Conservation (phyloP, 2,888 invertebrate species). For the Phortica magna region DNA sequence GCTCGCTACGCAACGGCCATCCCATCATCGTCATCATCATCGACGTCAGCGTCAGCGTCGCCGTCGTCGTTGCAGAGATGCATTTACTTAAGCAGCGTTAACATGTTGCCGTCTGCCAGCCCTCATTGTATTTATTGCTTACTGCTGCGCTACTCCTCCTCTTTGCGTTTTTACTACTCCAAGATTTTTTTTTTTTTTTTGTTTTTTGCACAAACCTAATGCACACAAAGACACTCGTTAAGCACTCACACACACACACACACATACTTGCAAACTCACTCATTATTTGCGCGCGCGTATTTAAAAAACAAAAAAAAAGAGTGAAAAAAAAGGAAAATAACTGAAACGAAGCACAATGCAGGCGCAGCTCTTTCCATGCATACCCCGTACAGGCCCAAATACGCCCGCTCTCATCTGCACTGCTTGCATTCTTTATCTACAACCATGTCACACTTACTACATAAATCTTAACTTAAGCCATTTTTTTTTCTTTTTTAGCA, state of each 20-base stretch:
- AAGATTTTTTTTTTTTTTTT: background rate
- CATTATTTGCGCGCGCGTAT: conserved; percentile 12
- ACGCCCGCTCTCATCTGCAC: no score
- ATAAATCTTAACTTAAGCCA: no score
- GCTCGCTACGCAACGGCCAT: background rate
- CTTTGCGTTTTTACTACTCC: conserved; percentile 8
- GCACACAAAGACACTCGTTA: conserved; percentile 4
- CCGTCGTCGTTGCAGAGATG: conserved; percentile 39
- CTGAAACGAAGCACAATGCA: background rate
- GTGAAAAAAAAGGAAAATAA: background rate
- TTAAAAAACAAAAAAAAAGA: background rate
- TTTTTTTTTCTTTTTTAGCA: background rate
- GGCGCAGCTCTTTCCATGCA: background rate
- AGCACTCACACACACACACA: conserved; percentile 12
- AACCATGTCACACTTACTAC: no score
- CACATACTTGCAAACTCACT: background rate
- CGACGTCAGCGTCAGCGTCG: background rate
- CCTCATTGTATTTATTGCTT: conserved; percentile 21
- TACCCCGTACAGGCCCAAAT: background rate
- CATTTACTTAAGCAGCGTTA: conserved; percentile 52
- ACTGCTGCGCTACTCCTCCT: background rate
- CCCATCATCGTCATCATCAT: background rate
- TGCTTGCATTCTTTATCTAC: no score
- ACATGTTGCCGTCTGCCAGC: conserved; percentile 31
- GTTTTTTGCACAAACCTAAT: background rate